These are phyloP conservation scores for Lipophrys pholis DNA, from an alignment of 2,113 vertebrate genomes.

Conservation along the genomic window DNA sequence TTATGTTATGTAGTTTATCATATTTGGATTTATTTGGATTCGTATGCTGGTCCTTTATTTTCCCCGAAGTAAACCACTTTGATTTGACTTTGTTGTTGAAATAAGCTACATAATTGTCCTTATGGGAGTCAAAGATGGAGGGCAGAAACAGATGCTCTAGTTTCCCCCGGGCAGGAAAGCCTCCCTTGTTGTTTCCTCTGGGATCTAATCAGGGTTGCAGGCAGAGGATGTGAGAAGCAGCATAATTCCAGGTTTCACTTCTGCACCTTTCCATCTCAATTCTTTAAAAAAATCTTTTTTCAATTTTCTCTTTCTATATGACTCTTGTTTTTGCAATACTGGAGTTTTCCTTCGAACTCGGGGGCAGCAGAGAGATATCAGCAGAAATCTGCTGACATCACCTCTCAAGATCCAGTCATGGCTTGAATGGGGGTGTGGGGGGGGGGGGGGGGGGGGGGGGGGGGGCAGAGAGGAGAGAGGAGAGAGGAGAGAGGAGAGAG, in stretches of 20 bases:
- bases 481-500: slow-evolving; percentile 8
- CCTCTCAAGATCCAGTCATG: slow-evolving; percentile 77
- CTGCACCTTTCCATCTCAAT: neutral
- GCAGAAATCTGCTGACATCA: slow-evolving; percentile 86
- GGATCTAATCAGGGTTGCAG: slow-evolving; percentile 34
- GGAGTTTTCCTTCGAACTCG: slow-evolving; percentile 55
- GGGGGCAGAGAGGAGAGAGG: slow-evolving; percentile 5
- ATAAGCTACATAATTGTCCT: neutral
- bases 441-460: slow-evolving; percentile 16
- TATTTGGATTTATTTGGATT: neutral
- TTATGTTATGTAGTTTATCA: neutral
- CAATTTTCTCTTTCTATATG: neutral
- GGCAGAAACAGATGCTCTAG: slow-evolving; percentile 37
- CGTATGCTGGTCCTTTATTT: neutral
- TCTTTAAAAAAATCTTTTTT: slow-evolving; percentile 18
- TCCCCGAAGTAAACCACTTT: neutral
- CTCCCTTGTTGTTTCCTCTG: slow-evolving; percentile 17
- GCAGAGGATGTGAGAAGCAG: slow-evolving; percentile 21
- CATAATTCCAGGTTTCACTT: neutral
- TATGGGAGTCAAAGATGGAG: slow-evolving; percentile 8
- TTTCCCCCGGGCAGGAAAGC: slow-evolving; percentile 2
- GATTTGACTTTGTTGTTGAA: neutral
- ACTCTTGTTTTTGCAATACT: slow-evolving; percentile 75
- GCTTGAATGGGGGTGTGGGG: slow-evolving; percentile 50
- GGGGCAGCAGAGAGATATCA: slow-evolving; percentile 71